Base-by-base conservation (phyloP, 2,888 invertebrate species). In the Homarus gammarus region DNA sequence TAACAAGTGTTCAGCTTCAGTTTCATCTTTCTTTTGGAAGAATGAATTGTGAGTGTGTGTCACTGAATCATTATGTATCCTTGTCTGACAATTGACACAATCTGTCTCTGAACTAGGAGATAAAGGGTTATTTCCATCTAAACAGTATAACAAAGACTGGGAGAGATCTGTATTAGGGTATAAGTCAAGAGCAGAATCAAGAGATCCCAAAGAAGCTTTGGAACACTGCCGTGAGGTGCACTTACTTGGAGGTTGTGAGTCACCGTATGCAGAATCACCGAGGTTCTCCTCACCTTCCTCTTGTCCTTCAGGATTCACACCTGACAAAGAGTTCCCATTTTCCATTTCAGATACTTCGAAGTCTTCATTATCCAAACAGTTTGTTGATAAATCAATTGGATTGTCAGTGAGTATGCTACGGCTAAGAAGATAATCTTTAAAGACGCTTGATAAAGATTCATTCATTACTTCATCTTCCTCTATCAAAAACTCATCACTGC, bases 331-430 rank as follows among this genome's bases (percentile, higher is more conserved):
- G 36, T 38, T 79, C 79, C 36, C 36, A 27, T 31, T 61, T 83
- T 83, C 51, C 27, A n/a, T 6, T 36, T 27, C 27, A 22, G n/a
- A 33, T 6, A 44, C 44, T 31, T 61, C 77, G 31, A 72, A 68
- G 22, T 27, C 33, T 78, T 73, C 84, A 64, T 78, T 61, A 70
- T 79, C 79, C 3, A 73, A 3, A 38, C 40, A 84, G 10, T 85
- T 22, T 0, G 64, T 33, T 33, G 91, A 88, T 31, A 88, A 73
- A 68, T 91, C 88, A 73, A 88, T 81, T 40, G 88, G 91, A 61
- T 75, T 91, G 38, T 91, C 91, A 18, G 92, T 89, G 1, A 90
- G 77, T 64, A 92, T 92, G 44, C 92, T 92, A 27, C 92, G 84
- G 73, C 79, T 92, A 8, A 89, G 38, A 40, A 92, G 86, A 64